Evolutionary conservation across 30 jellyfish, hydroid and myxozoan genomes (phyloP).

Genomic region (Turritopsis dohrnii): DNA sequence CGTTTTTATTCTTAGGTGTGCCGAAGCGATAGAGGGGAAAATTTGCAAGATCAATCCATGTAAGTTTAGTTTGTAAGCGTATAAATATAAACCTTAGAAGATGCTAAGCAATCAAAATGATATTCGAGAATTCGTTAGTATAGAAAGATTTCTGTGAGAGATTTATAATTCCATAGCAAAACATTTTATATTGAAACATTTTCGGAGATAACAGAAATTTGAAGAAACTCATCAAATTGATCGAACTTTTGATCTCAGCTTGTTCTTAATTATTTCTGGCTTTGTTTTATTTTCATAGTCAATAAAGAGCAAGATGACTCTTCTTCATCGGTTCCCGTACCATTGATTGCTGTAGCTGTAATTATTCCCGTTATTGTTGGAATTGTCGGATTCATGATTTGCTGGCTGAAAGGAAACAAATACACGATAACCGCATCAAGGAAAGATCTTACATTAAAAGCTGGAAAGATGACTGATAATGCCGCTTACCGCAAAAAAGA

Average conservation of each 20-base stretch:
- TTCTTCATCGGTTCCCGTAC: neutral
- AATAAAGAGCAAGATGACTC: neutral
- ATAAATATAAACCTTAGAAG: too few relatives aligned
- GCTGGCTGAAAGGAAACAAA: neutral
- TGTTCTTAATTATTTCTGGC: neutral
- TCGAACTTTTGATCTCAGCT: too few relatives aligned
- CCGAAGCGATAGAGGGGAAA: neutral
- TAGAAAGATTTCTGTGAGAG: too few relatives aligned
- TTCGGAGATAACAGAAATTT: too few relatives aligned
- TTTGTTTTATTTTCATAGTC: neutral
- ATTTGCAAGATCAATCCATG: neutral
- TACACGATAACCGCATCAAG: neutral
- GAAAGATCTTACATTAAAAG: neutral
- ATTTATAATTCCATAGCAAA: too few relatives aligned
- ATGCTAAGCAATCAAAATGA: too few relatives aligned
- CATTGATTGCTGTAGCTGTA: neutral
- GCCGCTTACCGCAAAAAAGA: constrained; percentile 7
- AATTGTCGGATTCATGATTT: neutral
- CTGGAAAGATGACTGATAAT: neutral
- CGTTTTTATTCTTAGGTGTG: neutral
- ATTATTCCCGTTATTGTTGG: neutral
- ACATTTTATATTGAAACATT: too few relatives aligned
- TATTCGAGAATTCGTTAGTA: too few relatives aligned
- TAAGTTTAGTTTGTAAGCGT: neutral
- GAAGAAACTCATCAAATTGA: too few relatives aligned